phyloP scores from a whole-genome alignment of 2,113 vertebrate species.

The Sinocyclocheilus anshuiensis region DNA sequence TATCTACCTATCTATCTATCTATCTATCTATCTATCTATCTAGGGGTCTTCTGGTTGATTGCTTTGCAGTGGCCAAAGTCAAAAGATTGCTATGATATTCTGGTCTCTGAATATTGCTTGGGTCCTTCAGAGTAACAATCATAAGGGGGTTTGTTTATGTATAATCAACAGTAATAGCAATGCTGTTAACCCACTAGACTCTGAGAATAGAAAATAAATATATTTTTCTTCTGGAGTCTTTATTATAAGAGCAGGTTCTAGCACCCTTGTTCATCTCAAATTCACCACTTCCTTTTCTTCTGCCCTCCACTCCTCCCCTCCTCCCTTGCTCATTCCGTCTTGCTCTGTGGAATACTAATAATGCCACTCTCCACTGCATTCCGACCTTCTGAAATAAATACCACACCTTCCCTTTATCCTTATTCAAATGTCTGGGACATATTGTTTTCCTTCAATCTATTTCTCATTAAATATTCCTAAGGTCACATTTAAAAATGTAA shows the following conservation, averaged over 20 bases:
- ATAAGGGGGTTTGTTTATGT: background rate
- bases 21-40: too few species aligned
- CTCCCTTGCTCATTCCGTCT: background rate
- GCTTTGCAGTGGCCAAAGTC: too few species aligned
- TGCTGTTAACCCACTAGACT: background rate
- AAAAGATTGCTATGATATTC: background rate
- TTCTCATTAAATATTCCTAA: conserved; percentile 10
- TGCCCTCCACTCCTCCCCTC: background rate
- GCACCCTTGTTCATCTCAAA: background rate
- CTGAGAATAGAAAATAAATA: background rate
- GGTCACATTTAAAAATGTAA: conserved; percentile 4
- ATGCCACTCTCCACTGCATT: background rate
- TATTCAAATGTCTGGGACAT: background rate
- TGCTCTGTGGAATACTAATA: conserved; percentile 21
- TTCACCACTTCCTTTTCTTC: background rate
- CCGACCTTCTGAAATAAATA: conserved; percentile 42
- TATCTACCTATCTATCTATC: too few species aligned
- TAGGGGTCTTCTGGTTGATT: too few species aligned
- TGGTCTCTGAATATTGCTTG: background rate
- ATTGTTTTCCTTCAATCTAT: conserved; percentile 9
- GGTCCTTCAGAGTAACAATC: background rate
- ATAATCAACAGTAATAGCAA: background rate
- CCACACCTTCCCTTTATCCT: background rate
- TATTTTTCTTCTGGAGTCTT: background rate
- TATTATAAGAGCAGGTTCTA: background rate